Evolutionary conservation across 2,888 invertebrate genomes (phyloP).

Genomic region (Thera obeliscata): DNA sequence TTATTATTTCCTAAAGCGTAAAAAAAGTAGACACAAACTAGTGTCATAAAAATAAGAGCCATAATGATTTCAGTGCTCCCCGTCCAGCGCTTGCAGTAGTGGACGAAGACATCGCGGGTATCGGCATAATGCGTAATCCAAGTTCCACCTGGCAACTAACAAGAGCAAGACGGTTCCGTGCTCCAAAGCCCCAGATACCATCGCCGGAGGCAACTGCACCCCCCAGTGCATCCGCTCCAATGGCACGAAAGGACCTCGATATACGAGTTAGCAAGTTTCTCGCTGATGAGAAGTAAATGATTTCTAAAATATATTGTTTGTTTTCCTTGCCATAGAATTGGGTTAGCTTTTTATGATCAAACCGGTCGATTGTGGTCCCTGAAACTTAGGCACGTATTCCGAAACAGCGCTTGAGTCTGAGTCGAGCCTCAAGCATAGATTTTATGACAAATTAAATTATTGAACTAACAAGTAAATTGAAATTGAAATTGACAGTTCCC

Average conservation of each 20-base stretch:
- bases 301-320: neutral
- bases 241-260: slow-evolving; percentile 69
- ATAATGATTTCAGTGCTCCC: slow-evolving; percentile 55
- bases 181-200: slow-evolving; percentile 61
- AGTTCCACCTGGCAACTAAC: slow-evolving; percentile 73
- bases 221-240: slow-evolving; percentile 63
- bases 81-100: slow-evolving; percentile 62
- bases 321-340: neutral
- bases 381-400: no score
- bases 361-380: no score
- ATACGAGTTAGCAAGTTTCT: slow-evolving; percentile 64
- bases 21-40: no score
- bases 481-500: no score
- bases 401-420: no score
- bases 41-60: no score
- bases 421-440: no score
- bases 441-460: no score
- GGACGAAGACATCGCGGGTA: slow-evolving; percentile 57
- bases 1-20: no score
- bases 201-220: slow-evolving; percentile 65
- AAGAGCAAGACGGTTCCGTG: slow-evolving; percentile 70
- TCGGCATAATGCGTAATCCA: slow-evolving; percentile 60
- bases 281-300: slow-evolving; percentile 43
- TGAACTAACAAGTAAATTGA: no score
- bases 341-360: no score